phyloP scores from a whole-genome alignment of 2,797 vertebrate genomes.

The Aphelocoma californica region DNA sequence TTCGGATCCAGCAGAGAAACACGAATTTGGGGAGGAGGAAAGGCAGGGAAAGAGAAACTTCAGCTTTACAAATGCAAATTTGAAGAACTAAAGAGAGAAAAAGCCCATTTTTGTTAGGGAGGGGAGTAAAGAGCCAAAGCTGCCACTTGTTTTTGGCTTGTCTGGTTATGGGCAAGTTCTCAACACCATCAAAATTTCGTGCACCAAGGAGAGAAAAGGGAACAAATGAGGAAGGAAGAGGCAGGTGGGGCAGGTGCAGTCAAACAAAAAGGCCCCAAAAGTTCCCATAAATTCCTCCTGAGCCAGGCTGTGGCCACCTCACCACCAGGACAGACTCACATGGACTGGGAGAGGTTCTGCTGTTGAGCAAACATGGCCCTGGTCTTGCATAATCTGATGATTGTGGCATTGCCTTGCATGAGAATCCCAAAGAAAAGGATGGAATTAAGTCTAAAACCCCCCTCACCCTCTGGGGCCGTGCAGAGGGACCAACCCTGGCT shows the following conservation, averaged over 20 bases:
- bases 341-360: neutral
- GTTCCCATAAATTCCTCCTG: neutral
- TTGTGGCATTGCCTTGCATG: neutral
- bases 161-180: neutral
- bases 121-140: neutral
- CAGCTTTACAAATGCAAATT: neutral
- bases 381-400: neutral
- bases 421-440: rapidly evolving
- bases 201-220: neutral
- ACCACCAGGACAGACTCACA: neutral
- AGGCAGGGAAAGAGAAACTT: neutral
- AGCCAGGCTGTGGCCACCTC: neutral
- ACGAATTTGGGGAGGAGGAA: neutral
- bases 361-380: neutral
- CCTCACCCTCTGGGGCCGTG: neutral
- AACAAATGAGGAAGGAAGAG: neutral
- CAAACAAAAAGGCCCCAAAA: neutral
- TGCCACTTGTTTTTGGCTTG: neutral
- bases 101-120: neutral
- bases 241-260: neutral
- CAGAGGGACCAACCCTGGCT: neutral
- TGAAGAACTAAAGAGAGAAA: neutral
- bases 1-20: neutral
- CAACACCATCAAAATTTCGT: neutral
- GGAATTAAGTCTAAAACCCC: neutral